These are phyloP conservation scores for Eunapius fragilis DNA, from an alignment of 37 sponge, comb jelly and placozoan species.

Conservation along the genomic window DNA sequence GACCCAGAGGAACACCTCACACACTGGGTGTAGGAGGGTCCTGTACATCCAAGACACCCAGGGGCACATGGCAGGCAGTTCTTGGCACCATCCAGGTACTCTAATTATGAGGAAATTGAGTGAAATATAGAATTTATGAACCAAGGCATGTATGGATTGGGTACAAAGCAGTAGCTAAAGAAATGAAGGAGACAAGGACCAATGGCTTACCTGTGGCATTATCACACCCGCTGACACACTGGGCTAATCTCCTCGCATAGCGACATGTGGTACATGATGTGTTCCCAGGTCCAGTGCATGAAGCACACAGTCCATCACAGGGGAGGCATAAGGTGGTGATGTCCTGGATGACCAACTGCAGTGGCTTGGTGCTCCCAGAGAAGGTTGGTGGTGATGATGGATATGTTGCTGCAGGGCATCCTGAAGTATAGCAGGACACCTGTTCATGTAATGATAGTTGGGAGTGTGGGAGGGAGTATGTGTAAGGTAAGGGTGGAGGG, in stretches of 20 bases:
- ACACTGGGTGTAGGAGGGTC: conserved; percentile 24
- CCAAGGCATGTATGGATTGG: too few relatives aligned
- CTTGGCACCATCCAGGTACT: conserved; percentile 15
- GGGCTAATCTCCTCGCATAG: neutral
- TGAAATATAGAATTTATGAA: neutral
- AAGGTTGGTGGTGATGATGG: neutral
- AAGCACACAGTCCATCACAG: conserved; percentile 40
- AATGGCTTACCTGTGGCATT: neutral
- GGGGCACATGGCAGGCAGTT: conserved; percentile 31
- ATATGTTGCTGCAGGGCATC: conserved; percentile 24
- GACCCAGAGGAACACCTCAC: conserved; percentile 1
- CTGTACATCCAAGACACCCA: conserved; percentile 37
- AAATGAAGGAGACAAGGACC: neutral
- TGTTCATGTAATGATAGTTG: neutral
- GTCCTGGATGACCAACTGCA: neutral
- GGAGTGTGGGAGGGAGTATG: neutral
- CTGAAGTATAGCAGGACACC: conserved; percentile 19
- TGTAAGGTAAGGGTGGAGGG: neutral
- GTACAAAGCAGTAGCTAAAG: too few relatives aligned
- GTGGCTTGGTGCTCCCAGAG: neutral
- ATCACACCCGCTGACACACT: conserved; percentile 20
- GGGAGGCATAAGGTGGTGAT: conserved; percentile 33
- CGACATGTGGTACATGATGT: conserved; percentile 49
- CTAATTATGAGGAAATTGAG: conserved; percentile 4
- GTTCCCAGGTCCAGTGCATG: conserved; percentile 38